phyloP scores from a whole-genome alignment of 2,797 vertebrate genomes.

The Cirrhinus mrigala region DNA sequence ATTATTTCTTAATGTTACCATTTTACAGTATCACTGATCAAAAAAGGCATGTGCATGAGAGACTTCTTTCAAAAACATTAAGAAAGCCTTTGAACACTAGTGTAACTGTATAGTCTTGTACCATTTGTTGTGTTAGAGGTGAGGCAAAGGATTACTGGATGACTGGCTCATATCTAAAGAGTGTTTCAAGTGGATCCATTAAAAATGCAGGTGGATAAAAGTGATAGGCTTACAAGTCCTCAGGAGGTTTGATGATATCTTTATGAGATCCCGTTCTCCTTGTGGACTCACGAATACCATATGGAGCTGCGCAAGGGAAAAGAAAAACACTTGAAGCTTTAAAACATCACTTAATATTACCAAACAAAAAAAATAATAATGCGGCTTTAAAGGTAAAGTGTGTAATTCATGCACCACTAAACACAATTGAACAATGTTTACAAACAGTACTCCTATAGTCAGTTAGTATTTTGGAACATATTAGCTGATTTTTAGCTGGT shows the following conservation, averaged over 20 bases:
- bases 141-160: not conserved
- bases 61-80: not conserved
- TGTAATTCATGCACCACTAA: not conserved
- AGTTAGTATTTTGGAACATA: not conserved
- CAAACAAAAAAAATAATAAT: not conserved
- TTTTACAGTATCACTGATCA: not conserved
- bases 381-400: not conserved
- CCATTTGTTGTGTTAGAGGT: not conserved
- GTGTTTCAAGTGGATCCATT: not conserved
- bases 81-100: not conserved
- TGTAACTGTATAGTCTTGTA: not conserved
- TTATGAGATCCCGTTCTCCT: constrained; percentile 92
- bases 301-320: constrained; percentile 84
- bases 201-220: constrained; percentile 16
- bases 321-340: not conserved
- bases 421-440: not conserved
- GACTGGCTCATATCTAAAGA: not conserved
- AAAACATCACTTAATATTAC: not conserved
- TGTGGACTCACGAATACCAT: constrained; percentile 96
- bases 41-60: not conserved
- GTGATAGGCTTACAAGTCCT: constrained; percentile 82
- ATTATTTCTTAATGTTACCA: not conserved
- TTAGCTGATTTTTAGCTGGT: not conserved
- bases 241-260: constrained; percentile 81
- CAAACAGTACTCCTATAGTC: not conserved